Base-by-base conservation (phyloP, 2,113 vertebrate species). In the Plestiodon gilberti region DNA sequence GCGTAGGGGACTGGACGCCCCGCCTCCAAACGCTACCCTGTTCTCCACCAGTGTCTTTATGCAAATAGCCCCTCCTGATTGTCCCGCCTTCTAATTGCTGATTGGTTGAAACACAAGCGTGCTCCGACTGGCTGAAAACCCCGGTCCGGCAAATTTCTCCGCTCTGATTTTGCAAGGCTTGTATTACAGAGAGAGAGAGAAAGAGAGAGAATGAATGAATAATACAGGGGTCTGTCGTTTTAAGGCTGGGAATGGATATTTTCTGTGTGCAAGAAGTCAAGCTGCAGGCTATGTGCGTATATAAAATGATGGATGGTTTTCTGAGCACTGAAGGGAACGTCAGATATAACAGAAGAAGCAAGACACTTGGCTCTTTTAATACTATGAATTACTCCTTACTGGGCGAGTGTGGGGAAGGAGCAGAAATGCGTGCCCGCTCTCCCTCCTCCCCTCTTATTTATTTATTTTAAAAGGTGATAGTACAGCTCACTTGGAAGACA, bases 211-310 rank as follows among this genome's bases (percentile, higher is more conserved):
- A n/a, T n/a, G n/a, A n/a, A n/a, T n/a, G n/a, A n/a, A n/a, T n/a
- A n/a, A n/a, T n/a, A n/a, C n/a, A n/a, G n/a, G n/a, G n/a, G n/a
- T n/a, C n/a, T n/a, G n/a, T n/a, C n/a, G n/a, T n/a, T n/a, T n/a
- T n/a, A n/a, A n/a, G 33, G 82, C 70, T 2, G 59, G 85, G 61
- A 81, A 59, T 2, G 73, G 92, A 23, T 59, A 93, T 80, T 4
- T 22, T 5, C 87, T 55, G 55, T 91, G 33, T 91, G 92, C 93
- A 76, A 84, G 86, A 90, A 94, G 87, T 69, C 91, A 95, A 96
- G 95, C 11, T 88, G 7, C 33, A 23, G 17, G 74, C 43, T 25
- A 10, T n/a, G n/a, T 33, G 11, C 13, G 11, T 3, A 1, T 1
- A 14, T 18, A 14, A 15, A 28, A 65, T n/a, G 59, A 35, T 67